phyloP scores from a whole-genome alignment of 2,113 vertebrate genomes.

The Cathartes aura region DNA sequence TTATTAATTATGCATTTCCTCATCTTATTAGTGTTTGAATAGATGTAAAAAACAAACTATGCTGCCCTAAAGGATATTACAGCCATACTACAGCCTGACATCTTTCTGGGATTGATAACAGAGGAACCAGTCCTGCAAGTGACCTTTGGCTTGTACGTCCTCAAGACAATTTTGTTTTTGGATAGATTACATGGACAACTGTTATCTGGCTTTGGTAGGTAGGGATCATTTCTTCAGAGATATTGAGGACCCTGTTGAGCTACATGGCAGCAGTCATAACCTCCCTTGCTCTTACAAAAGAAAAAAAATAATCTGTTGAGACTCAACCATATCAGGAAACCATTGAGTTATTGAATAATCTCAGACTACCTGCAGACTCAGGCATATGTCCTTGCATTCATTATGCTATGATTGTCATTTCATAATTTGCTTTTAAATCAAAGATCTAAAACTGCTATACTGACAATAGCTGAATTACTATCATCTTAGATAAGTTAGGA shows the following conservation, averaged over 20 bases:
- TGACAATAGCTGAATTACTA: neutral
- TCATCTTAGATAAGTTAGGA: neutral
- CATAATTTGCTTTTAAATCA: neutral
- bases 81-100: neutral
- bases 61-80: neutral
- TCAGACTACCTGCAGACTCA: neutral
- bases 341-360: neutral
- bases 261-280: neutral
- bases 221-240: conserved; percentile 9
- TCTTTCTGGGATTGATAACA: conserved; percentile 14
- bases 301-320: neutral
- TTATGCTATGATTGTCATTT: neutral
- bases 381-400: neutral
- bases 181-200: conserved; percentile 12
- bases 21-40: conserved; percentile 28
- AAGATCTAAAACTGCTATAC: neutral
- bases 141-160: neutral
- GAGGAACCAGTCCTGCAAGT: neutral
- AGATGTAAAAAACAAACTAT: conserved; percentile 8
- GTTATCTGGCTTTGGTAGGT: neutral
- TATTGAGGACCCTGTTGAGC: neutral
- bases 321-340: neutral
- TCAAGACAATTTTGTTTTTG: neutral
- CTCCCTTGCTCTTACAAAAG: neutral
- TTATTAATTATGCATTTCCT: conserved; percentile 34